Evolutionary conservation across 30 jellyfish, hydroid and myxozoan species (phyloP), one percentile per base, ranked within the genome.

Genomic region (Aurelia sp.): DNA sequence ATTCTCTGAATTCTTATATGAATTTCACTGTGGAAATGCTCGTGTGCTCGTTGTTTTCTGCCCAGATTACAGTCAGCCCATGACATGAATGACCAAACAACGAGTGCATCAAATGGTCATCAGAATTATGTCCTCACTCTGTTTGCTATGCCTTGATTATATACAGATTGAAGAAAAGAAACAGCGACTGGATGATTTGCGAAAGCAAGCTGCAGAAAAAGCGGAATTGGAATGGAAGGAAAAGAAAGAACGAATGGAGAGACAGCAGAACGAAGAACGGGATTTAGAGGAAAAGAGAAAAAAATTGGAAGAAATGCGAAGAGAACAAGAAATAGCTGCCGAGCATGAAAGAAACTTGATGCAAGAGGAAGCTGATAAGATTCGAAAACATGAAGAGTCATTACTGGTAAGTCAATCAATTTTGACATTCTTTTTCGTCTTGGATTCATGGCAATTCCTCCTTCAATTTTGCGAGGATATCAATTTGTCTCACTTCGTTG

Each of bases 181-280:
- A 50, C 89, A 87, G 72, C 89, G 97, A 3, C 51, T 94, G 71
- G 86, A 84, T 41, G 97, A 84, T 47, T 74, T 94, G 88, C 74
- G 91, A 57, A 85, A 86, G 47, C 89, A 71, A 51, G 99, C 97
- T 4, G 95, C 99, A 15, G 99, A 88, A 70, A 94, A 89, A 73
- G 99, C 99, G 4, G 97, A 94, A 64, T 12, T 88, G 19, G 99
- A 94, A 79, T 94, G 99, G 99, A 77, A 65, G 62, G 98, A 87
- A 86, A 92, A 92, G 97, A 92, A 92, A 62, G 89, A 87, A 62
- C 89, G 92, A 31, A 57, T 86, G 37, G 98, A 86, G 61, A 90
- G 85, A 31, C 90, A 92, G 62, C 89, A 81, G 75, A 86, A 53
- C 13, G 98, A 92, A 71, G 98, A 92, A 65, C 90, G 93, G 48